Percentiles rank a stretch among this genome's conserved stretches.
These are phyloP conservation scores for Tragelaphus buxtoni DNA, from an alignment of 2,113 vertebrate species.

Conservation along the genomic window DNA sequence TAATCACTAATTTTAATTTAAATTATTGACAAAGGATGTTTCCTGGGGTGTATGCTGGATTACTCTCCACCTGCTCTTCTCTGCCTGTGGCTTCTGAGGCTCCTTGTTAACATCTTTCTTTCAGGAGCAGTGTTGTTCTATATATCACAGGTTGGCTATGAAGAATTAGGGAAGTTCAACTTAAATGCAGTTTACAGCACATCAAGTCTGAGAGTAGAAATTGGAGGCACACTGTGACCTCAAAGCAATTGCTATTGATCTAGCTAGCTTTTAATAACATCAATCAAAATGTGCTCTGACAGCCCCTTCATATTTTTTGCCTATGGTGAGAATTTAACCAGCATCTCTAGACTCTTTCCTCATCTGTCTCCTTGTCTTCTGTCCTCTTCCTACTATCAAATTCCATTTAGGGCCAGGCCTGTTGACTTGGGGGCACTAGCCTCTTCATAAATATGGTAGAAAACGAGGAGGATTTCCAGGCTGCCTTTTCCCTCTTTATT, in stretches of 20 bases:
- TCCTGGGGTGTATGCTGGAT: background rate
- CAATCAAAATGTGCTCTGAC: constrained; percentile 14
- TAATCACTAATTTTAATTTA: constrained; percentile 8
- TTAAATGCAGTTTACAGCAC: background rate
- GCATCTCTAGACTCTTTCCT: constrained; percentile 1
- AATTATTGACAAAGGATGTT: background rate
- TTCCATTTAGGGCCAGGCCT: background rate
- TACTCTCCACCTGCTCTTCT: background rate
- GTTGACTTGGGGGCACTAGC: background rate
- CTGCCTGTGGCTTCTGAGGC: background rate
- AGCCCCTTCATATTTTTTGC: constrained; percentile 22
- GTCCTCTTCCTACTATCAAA: background rate
- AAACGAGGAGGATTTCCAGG: background rate
- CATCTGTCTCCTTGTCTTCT: constrained; percentile 42
- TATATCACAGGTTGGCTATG: background rate
- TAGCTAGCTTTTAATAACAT: constrained; percentile 44
- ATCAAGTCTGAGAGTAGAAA: background rate
- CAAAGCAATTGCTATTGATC: constrained; percentile 53
- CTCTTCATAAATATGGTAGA: background rate
- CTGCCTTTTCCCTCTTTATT: background rate
- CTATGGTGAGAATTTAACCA: constrained; percentile 16
- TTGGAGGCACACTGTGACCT: constrained; percentile 34
- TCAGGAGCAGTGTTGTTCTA: background rate
- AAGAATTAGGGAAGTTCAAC: constrained; percentile 38
- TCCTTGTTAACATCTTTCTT: background rate